A percentile compares a stretch with the other conserved stretches of the same genome.
Conservation (phyloP, 2,797 vertebrate species). For the Anguilla marmorata region DNA sequence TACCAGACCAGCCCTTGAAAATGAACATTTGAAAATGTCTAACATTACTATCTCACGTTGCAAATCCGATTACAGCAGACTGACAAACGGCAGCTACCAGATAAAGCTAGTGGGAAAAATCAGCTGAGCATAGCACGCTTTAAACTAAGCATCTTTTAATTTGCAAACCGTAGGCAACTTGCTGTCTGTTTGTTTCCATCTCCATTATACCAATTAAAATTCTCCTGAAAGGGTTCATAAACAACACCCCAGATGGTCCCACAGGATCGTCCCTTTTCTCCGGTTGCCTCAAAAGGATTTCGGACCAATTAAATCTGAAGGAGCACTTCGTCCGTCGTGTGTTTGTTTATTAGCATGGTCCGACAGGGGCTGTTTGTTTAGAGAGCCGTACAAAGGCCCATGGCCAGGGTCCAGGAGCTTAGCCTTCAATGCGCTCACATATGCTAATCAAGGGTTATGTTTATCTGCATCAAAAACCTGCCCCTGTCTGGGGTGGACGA, state of each 20-base stretch:
- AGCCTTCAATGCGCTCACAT: slow-evolving; percentile 59
- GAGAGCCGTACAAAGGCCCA: slow-evolving; percentile 53
- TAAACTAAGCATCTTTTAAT: not conserved
- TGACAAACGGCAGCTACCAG: not conserved
- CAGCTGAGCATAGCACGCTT: not conserved
- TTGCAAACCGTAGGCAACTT: slow-evolving; percentile 1
- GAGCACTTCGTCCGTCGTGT: slow-evolving; percentile 49
- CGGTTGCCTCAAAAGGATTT: slow-evolving; percentile 33
- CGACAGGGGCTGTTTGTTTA: slow-evolving; percentile 59
- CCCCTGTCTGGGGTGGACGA: not conserved
- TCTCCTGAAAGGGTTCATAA: slow-evolving; percentile 32
- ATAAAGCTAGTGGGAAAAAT: slow-evolving; percentile 13
- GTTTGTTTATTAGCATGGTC: slow-evolving; percentile 50
- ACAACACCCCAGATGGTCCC: slow-evolving; percentile 21
- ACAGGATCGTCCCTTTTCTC: slow-evolving; percentile 13
- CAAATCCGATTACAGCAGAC: slow-evolving; percentile 26
- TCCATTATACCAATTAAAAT: slow-evolving; percentile 27
- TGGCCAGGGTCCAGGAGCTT: slow-evolving; percentile 57
- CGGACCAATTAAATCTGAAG: slow-evolving; percentile 47
- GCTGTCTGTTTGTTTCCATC: slow-evolving; percentile 22
- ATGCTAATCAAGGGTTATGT: slow-evolving; percentile 60
- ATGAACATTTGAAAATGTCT: not conserved
- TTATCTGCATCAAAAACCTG: slow-evolving; percentile 21
- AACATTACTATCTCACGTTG: not conserved
- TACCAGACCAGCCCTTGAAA: not conserved